Percentiles rank a stretch among this genome's conserved stretches.
phyloP scores from a whole-genome alignment of 2,797 vertebrate genomes.

The Lithobates sylvaticus region DNA sequence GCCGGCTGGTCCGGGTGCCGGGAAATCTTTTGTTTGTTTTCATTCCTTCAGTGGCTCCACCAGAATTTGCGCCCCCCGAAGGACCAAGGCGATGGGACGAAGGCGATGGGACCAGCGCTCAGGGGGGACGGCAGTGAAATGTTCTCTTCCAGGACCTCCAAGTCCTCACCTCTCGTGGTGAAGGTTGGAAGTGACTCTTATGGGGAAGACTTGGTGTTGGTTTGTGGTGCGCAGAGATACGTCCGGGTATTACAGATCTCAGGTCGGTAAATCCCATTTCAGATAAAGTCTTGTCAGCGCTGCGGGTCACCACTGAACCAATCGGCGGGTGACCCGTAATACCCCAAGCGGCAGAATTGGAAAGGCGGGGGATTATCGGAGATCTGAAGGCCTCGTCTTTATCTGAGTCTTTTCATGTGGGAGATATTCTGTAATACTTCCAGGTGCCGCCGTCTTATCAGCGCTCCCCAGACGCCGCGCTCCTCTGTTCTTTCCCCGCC shows the following conservation, averaged over 20 bases:
- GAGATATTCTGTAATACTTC: conserved; percentile 43
- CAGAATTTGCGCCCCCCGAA: no score
- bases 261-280: conserved; percentile 21
- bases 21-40: no score
- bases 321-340: conserved; percentile 17
- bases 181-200: no score
- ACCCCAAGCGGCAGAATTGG: background rate
- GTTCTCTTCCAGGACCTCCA: no score
- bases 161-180: no score
- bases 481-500: background rate
- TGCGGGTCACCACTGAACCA: background rate
- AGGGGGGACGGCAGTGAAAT: no score
- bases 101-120: no score
- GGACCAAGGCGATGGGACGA: no score
- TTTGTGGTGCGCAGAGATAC: background rate
- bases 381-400: conserved; percentile 45
- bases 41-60: no score
- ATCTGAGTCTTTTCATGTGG: conserved; percentile 47
- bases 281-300: conserved; percentile 17
- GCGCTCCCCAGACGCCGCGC: conserved; percentile 33
- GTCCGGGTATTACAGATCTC: background rate
- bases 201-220: background rate
- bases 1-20: no score
- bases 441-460: conserved; percentile 41
- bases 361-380: conserved; percentile 30